Conservation (phyloP, 1,140 invertebrate genomes). For the Sycophila sp. region DNA sequence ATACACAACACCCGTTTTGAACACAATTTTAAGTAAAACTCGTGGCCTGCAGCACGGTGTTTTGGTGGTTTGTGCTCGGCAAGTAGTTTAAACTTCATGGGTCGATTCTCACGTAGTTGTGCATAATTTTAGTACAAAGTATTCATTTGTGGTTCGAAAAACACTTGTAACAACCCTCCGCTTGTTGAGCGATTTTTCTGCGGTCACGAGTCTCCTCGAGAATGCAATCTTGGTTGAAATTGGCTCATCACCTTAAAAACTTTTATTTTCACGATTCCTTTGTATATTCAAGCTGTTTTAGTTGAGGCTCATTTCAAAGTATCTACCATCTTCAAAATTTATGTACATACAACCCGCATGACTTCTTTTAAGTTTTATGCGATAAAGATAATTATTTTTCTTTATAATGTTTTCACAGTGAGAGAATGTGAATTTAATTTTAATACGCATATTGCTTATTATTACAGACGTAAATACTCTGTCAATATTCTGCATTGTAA, state of each 20-base stretch:
- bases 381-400: no score
- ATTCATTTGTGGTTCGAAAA: background rate
- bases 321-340: no score
- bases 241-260: background rate
- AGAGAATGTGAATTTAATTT: no score
- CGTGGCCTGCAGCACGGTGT: background rate
- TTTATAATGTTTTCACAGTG: no score
- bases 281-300: no score
- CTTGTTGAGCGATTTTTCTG: background rate
- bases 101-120: background rate
- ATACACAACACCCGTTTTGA: background rate
- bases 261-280: background rate
- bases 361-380: no score
- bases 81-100: no score
- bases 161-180: background rate
- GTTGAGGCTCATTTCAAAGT: no score
- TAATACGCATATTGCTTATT: no score
- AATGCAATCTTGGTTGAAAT: background rate
- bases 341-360: no score
- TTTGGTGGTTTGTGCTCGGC: background rate
- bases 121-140: conserved; percentile 18
- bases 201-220: background rate
- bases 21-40: background rate
- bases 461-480: no score
- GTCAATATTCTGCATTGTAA: no score